Percentiles rank a stretch among this genome's conserved stretches.
phyloP scores from a whole-genome alignment of 2,113 vertebrate genomes.

The Mustela nigripes region DNA sequence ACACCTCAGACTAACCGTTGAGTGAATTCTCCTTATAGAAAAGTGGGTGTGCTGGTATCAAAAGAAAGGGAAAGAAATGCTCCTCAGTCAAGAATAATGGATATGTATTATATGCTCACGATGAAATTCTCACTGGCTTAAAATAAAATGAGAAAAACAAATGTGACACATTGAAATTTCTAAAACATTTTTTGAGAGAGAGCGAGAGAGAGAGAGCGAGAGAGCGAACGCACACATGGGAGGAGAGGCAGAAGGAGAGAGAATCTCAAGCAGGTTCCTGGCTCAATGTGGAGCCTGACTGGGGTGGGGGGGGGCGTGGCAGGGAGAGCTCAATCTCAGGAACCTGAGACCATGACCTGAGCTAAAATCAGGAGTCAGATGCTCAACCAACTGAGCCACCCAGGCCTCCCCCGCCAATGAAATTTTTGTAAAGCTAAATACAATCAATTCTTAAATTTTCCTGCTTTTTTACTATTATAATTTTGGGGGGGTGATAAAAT shows the following conservation, averaged over 20 bases:
- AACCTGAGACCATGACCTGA: not conserved
- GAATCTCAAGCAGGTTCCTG: not conserved
- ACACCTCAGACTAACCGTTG: not conserved
- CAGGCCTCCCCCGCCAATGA: not conserved
- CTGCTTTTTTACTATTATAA: not conserved
- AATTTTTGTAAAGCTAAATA: not conserved
- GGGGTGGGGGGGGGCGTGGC: no score
- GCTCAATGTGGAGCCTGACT: not conserved
- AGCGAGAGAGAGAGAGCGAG: not conserved
- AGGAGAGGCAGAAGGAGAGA: not conserved
- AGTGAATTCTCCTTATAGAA: not conserved
- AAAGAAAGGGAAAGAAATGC: not conserved
- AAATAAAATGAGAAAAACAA: conserved; percentile 22
- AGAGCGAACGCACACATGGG: not conserved
- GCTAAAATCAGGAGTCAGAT: not conserved
- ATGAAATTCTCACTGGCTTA: not conserved
- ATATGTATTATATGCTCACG: not conserved
- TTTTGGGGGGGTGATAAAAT: not conserved
- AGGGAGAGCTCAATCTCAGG: not conserved
- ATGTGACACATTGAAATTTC: not conserved
- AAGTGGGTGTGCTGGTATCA: not conserved
- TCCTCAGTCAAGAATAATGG: not conserved
- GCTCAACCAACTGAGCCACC: not conserved
- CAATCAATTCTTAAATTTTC: not conserved
- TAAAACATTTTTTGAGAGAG: not conserved